Percentiles rank a stretch among this genome's conserved stretches.
These are phyloP conservation scores for Pteronotus mesoamericanus DNA, from an alignment of 2,797 vertebrate species.

Conservation along the genomic window DNA sequence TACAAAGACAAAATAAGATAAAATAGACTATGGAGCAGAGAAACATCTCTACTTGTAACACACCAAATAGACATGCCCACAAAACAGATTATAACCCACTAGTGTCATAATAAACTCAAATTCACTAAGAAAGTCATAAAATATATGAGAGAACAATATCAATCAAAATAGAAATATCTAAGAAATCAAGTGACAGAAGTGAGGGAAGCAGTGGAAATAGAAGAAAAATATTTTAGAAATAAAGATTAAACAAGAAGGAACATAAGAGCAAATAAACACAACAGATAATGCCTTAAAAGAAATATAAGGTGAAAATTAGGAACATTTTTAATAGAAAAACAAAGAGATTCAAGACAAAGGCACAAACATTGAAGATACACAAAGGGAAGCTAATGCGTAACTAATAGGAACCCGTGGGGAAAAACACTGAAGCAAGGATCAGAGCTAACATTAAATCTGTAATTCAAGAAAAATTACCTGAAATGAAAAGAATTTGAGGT, in stretches of 20 bases:
- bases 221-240: background rate
- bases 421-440: background rate
- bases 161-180: background rate
- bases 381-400: conserved; percentile 5
- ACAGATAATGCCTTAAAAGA: background rate
- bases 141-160: background rate
- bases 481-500: background rate
- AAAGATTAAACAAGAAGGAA: background rate
- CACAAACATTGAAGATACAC: background rate
- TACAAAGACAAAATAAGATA: background rate
- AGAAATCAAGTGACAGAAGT: background rate
- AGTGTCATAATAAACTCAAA: background rate
- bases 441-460: background rate
- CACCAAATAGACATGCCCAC: background rate
- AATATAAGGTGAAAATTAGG: background rate
- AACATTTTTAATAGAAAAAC: background rate
- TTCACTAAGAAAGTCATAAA: background rate
- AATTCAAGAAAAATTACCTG: background rate
- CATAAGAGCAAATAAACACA: background rate
- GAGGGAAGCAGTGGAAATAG: background rate
- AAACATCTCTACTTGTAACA: background rate
- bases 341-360: background rate
- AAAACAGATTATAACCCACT: background rate
- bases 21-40: background rate
- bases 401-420: background rate